Conservation (phyloP, 2,888 invertebrate species). For the Dryadula phaetusa region DNA sequence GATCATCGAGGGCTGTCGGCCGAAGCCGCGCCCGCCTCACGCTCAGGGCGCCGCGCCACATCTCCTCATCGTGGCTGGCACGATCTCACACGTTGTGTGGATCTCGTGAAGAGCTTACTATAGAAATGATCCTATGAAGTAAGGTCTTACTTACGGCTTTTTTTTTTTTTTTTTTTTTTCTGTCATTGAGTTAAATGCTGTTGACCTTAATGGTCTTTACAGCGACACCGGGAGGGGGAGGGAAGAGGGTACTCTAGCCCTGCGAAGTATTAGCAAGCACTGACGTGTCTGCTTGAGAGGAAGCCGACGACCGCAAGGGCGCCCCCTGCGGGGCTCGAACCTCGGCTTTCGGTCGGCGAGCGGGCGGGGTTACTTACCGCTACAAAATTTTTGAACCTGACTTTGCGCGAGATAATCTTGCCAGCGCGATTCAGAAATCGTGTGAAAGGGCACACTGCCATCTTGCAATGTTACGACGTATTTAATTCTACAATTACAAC, state of each 20-base stretch:
- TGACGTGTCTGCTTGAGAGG: too few relatives aligned
- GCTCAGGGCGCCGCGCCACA: constrained; percentile 54
- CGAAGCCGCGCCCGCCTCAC: constrained; percentile 45
- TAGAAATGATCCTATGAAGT: constrained; percentile 57
- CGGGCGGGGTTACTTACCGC: too few relatives aligned
- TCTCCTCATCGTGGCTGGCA: constrained; percentile 54
- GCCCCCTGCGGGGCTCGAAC: too few relatives aligned
- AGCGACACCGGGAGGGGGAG: too few relatives aligned
- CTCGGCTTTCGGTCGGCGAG: too few relatives aligned
- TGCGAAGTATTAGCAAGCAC: too few relatives aligned
- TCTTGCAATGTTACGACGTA: background rate
- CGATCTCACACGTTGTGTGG: constrained; percentile 52
- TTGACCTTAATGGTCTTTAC: too few relatives aligned
- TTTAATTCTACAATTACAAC: background rate
- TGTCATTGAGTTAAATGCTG: too few relatives aligned
- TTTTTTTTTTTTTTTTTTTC: too few relatives aligned
- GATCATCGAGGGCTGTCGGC: constrained; percentile 50
- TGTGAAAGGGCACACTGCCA: background rate
- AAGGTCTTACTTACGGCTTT: constrained; percentile 49
- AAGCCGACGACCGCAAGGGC: too few relatives aligned
- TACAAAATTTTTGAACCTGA: background rate
- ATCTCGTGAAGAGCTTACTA: constrained; percentile 58
- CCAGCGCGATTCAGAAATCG: constrained; percentile 3
- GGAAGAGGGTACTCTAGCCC: too few relatives aligned
- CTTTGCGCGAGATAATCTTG: background rate